Conservation (phyloP, 2,113 vertebrate genomes). For the Mesoclemmys tuberculata region DNA sequence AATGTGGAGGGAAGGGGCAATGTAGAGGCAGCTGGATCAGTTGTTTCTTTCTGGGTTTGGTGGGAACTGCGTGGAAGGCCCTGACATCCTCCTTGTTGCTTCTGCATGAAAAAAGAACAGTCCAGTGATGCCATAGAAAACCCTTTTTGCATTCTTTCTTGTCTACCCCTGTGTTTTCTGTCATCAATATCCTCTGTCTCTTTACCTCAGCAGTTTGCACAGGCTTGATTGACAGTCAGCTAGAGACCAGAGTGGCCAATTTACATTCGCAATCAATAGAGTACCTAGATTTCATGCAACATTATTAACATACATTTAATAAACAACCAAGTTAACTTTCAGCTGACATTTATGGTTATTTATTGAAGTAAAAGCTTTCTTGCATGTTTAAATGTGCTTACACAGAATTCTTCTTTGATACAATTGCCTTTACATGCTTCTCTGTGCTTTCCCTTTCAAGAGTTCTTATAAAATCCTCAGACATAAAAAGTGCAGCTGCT, state of each 20-base stretch:
- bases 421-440: background rate
- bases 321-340: constrained; percentile 49
- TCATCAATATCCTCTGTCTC: background rate
- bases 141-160: no score
- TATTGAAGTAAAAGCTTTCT: constrained; percentile 3
- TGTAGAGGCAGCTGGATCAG: background rate
- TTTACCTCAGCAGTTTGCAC: background rate
- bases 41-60: background rate
- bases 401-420: background rate
- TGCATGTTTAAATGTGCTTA: background rate
- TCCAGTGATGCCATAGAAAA: background rate
- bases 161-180: constrained; percentile 1
- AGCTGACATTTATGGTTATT: constrained; percentile 39
- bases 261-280: constrained; percentile 59
- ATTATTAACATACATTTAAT: constrained; percentile 52
- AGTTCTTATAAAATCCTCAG: background rate
- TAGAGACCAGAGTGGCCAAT: constrained; percentile 12
- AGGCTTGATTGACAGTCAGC: constrained; percentile 2
- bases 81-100: background rate
- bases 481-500: background rate
- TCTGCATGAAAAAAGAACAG: background rate
- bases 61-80: rapidly evolving
- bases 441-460: background rate
- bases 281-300: background rate
- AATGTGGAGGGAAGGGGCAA: background rate